Percentiles rank a stretch among this genome's conserved stretches.
Evolutionary conservation across 2,888 invertebrate genomes (phyloP).

Genomic region (Miltochrista miniata): DNA sequence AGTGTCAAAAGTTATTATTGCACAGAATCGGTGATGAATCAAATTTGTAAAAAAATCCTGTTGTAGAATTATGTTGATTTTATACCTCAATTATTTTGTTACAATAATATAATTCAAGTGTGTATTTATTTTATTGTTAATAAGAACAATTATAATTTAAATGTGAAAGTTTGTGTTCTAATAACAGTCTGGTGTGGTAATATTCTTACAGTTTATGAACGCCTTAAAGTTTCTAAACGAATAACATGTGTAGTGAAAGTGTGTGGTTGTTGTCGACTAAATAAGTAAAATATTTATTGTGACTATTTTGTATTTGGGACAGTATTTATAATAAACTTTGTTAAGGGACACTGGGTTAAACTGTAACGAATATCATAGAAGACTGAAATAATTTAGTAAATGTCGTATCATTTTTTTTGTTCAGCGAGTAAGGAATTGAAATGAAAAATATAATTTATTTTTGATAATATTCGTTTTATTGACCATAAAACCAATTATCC

Average conservation of each 20-base stretch:
- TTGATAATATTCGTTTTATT: slow-evolving; percentile 64
- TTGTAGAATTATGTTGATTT: slow-evolving; percentile 15
- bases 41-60: not conserved
- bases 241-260: slow-evolving; percentile 6
- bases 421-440: slow-evolving; percentile 60
- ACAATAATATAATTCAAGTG: slow-evolving; percentile 14
- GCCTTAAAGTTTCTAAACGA: slow-evolving; percentile 30
- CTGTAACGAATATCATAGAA: slow-evolving; percentile 73
- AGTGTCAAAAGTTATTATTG: not conserved
- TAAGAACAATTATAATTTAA: slow-evolving; percentile 9
- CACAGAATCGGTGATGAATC: not conserved
- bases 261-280: not conserved
- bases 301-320: slow-evolving; percentile 12
- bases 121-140: slow-evolving; percentile 28
- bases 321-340: slow-evolving; percentile 10
- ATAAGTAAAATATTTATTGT: slow-evolving; percentile 6
- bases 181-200: slow-evolving; percentile 30
- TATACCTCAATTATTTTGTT: slow-evolving; percentile 36
- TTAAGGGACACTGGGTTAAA: slow-evolving; percentile 55
- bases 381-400: slow-evolving; percentile 74
- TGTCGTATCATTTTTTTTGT: slow-evolving; percentile 55
- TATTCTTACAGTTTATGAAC: slow-evolving; percentile 62
- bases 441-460: slow-evolving; percentile 76
- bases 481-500: slow-evolving; percentile 32
- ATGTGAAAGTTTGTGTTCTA: not conserved